Evolutionary conservation across 2,888 invertebrate species (phyloP).

Genomic region (Andrena chrysosceles): DNA sequence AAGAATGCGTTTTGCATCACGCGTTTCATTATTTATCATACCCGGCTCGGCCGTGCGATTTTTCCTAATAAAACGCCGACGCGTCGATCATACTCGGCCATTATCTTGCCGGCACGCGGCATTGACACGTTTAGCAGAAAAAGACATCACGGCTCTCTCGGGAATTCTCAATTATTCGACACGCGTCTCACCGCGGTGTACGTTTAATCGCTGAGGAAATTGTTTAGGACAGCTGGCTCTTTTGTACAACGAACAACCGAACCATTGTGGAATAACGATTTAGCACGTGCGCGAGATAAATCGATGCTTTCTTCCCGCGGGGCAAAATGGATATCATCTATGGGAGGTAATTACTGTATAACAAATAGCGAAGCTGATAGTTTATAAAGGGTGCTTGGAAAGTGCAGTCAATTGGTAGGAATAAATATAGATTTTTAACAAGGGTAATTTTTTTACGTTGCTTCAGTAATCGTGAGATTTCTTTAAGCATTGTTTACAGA

Average conservation of each 20-base stretch:
- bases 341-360: neutral
- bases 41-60: neutral
- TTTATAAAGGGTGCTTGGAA: neutral
- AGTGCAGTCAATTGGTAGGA: neutral
- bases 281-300: too few species aligned
- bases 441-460: too few species aligned
- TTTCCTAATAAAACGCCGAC: constrained; percentile 5
- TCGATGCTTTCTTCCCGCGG: neutral
- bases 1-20: constrained; percentile 17
- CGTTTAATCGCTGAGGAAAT: neutral
- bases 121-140: constrained; percentile 29
- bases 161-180: neutral
- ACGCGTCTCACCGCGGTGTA: neutral
- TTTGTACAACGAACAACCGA: neutral
- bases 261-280: neutral
- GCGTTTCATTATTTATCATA: neutral
- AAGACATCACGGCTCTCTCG: neutral
- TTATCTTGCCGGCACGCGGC: constrained; percentile 2
- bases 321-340: neutral
- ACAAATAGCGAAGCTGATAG: constrained; percentile 4
- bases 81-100: neutral
- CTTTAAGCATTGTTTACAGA: too few species aligned
- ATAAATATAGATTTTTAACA: too few species aligned
- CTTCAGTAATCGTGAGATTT: too few species aligned
- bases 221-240: neutral